A percentile compares a stretch with the other conserved stretches of the same genome.
Conservation (phyloP, 1,140 invertebrate genomes). For the Lerema accius region DNA sequence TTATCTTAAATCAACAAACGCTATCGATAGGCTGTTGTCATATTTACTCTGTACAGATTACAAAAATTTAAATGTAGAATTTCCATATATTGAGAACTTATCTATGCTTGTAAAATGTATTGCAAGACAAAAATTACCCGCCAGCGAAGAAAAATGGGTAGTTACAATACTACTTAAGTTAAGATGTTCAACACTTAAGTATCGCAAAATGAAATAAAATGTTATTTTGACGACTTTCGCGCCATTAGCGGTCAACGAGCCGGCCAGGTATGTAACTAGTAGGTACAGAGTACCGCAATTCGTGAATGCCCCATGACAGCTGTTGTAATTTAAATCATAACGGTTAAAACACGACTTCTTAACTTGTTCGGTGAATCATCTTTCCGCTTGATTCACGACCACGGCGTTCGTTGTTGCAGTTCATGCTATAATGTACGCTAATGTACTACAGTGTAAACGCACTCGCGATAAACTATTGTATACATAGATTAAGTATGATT, state of each 20-base stretch:
- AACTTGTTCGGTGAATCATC: constrained; percentile 72
- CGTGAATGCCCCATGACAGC: constrained; percentile 65
- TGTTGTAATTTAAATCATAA: constrained; percentile 79
- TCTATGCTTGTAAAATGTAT: too few species aligned
- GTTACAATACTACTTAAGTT: neutral
- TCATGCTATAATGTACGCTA: neutral
- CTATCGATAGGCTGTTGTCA: constrained; percentile 39
- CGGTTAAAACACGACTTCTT: constrained; percentile 68
- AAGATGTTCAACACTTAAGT: neutral
- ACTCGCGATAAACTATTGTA: constrained; percentile 5
- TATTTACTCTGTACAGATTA: constrained; percentile 34
- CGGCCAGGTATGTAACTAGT: constrained; percentile 53
- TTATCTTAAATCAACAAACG: constrained; percentile 45
- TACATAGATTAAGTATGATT: constrained; percentile 9
- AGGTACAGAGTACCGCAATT: constrained; percentile 74
- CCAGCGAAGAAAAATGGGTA: neutral
- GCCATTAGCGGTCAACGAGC: constrained; percentile 46
- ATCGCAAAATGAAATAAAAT: constrained; percentile 17
- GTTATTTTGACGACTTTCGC: constrained; percentile 58
- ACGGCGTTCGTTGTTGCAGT: constrained; percentile 13
- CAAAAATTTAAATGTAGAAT: constrained; percentile 1
- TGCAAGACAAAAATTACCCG: neutral
- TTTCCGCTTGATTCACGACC: constrained; percentile 72
- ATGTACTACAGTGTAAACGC: neutral
- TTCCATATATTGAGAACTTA: neutral